These are phyloP conservation scores for Aplocera efformata DNA, from an alignment of 2,888 invertebrate genomes.

Conservation along the genomic window DNA sequence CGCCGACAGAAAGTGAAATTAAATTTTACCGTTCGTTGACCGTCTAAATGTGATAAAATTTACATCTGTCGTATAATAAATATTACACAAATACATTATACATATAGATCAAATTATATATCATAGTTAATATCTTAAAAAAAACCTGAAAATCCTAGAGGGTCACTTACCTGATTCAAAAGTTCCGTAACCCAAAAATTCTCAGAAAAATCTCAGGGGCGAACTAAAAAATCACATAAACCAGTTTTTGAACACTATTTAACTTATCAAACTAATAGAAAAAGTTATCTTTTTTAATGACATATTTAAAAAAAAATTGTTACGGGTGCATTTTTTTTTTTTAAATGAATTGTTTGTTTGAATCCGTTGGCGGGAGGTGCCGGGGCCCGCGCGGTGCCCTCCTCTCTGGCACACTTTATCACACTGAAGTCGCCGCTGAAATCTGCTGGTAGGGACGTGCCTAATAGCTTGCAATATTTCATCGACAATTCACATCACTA, in stretches of 20 bases:
- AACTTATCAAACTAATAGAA: conserved; percentile 6
- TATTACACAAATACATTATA: too few relatives aligned
- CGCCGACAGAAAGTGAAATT: too few relatives aligned
- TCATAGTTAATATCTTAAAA: not conserved
- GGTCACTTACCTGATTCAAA: conserved; percentile 36
- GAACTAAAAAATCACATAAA: conserved; percentile 6
- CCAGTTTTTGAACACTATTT: conserved; percentile 11
- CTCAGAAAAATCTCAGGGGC: not conserved
- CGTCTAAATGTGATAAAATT: not conserved
- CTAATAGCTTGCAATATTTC: conserved; percentile 45
- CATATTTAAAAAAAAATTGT: conserved; percentile 7
- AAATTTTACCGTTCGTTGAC: conserved; percentile 7
- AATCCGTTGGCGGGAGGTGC: conserved; percentile 62
- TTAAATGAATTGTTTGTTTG: conserved; percentile 38
- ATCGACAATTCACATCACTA: conserved; percentile 33
- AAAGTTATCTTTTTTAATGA: conserved; percentile 2
- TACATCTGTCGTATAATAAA: too few relatives aligned
- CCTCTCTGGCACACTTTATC: conserved; percentile 65
- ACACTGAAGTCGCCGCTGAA: conserved; percentile 62
- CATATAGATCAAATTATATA: too few relatives aligned
- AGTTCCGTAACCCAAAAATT: conserved; percentile 29
- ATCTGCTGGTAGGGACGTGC: conserved; percentile 62
- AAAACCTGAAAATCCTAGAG: not conserved
- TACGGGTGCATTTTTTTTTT: conserved; percentile 10
- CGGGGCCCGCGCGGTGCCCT: conserved; percentile 51